These are phyloP conservation scores for Varanus salvator DNA, from an alignment of 2,113 vertebrate genomes.

Conservation along the genomic window DNA sequence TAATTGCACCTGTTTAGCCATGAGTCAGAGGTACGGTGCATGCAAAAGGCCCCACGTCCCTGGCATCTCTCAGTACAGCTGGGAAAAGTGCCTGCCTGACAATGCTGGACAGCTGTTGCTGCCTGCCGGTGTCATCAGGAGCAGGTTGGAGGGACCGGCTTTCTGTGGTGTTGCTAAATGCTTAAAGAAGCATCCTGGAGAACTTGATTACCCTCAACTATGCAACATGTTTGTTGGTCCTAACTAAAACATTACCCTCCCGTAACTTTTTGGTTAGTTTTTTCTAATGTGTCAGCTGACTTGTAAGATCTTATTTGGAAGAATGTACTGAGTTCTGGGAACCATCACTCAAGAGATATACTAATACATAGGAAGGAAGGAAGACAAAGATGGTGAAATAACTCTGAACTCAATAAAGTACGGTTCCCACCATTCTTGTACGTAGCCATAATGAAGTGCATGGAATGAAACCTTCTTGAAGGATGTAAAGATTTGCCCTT, in stretches of 20 bases:
- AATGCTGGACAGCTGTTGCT: no score
- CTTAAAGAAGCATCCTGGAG: not conserved
- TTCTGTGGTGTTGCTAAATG: not conserved
- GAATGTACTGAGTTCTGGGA: not conserved
- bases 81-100: no score
- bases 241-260: not conserved
- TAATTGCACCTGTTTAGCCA: no score
- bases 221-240: not conserved
- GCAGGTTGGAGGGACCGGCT: no score
- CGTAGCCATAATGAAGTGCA: no score
- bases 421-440: no score
- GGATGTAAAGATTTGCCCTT: not conserved
- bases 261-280: not conserved
- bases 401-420: not conserved
- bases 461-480: not conserved
- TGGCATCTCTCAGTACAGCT: no score
- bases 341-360: not conserved
- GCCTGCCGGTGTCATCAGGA: no score
- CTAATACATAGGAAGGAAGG: not conserved
- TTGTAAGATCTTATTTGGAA: not conserved
- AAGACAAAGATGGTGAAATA: not conserved
- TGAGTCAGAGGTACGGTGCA: no score
- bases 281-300: not conserved
- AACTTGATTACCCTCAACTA: not conserved
- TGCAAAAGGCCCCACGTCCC: no score